phyloP scores from a whole-genome alignment of 2,113 vertebrate genomes.

The Athene noctua region DNA sequence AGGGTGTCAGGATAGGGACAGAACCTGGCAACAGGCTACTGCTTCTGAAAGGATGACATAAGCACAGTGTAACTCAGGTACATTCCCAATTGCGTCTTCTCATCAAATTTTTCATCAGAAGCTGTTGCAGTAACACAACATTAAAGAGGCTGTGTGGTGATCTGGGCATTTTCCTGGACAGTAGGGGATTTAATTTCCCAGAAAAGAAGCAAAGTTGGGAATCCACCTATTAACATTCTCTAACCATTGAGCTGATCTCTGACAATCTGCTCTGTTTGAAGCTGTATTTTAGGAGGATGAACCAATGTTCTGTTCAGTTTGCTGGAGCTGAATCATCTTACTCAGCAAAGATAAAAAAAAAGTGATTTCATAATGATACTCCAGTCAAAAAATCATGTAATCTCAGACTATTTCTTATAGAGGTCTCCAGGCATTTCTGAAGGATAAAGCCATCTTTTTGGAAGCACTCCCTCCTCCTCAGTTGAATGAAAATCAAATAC shows the following conservation, averaged over 20 bases:
- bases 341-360: background rate
- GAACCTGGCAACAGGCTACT: background rate
- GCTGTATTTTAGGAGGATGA: background rate
- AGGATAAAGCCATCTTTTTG: background rate
- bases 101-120: background rate
- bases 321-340: background rate
- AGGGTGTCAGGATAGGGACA: background rate
- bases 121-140: background rate
- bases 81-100: background rate
- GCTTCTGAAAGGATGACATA: background rate
- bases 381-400: background rate
- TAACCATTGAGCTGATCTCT: background rate
- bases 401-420: background rate
- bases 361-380: background rate
- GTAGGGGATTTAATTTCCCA: background rate
- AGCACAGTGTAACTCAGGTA: background rate
- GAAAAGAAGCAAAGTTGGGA: background rate
- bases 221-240: background rate
- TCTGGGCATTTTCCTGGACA: background rate
- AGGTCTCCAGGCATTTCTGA: background rate
- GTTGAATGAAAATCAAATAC: background rate
- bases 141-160: background rate
- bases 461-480: background rate
- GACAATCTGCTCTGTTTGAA: background rate
- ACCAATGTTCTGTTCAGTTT: background rate